Conservation (phyloP, 2,888 invertebrate species). For the Brachylomia viminalis region DNA sequence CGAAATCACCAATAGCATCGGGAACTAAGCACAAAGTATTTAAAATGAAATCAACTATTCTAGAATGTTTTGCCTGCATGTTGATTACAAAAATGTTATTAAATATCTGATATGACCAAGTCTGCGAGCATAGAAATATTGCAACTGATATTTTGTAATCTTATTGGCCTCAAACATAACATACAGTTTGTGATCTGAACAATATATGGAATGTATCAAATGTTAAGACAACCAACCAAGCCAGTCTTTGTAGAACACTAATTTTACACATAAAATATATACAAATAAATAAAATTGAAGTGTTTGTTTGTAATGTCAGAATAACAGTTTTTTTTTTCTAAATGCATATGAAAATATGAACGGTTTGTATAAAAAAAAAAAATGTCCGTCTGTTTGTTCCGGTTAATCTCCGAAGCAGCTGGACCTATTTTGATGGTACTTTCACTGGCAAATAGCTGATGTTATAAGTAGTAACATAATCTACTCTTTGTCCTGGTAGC, state of each 20-base stretch:
- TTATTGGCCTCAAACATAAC: not conserved
- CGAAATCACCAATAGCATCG: not conserved
- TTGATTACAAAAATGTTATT: slow-evolving; percentile 9
- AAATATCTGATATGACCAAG: slow-evolving; percentile 3
- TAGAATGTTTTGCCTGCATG: not conserved
- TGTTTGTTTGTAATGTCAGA: too few relatives aligned
- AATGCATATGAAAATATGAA: too few relatives aligned
- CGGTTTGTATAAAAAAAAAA: too few relatives aligned
- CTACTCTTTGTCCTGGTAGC: too few relatives aligned
- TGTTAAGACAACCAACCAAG: not conserved
- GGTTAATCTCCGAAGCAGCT: too few relatives aligned
- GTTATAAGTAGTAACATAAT: too few relatives aligned
- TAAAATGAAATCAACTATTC: not conserved
- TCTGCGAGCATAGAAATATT: not conserved
- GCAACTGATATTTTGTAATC: slow-evolving; percentile 9
- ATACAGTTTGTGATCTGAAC: not conserved
- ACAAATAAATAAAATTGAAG: too few relatives aligned
- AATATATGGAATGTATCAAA: not conserved
- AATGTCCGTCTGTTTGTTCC: too few relatives aligned
- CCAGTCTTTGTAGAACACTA: not conserved
- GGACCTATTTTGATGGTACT: too few relatives aligned
- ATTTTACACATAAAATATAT: not conserved
- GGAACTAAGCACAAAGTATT: not conserved
- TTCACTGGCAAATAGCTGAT: too few relatives aligned
- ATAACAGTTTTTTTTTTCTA: too few relatives aligned